Percentiles rank a stretch among this genome's conserved stretches.
phyloP scores from a whole-genome alignment of 2,797 vertebrate species.

The Myiothlypis coronata region DNA sequence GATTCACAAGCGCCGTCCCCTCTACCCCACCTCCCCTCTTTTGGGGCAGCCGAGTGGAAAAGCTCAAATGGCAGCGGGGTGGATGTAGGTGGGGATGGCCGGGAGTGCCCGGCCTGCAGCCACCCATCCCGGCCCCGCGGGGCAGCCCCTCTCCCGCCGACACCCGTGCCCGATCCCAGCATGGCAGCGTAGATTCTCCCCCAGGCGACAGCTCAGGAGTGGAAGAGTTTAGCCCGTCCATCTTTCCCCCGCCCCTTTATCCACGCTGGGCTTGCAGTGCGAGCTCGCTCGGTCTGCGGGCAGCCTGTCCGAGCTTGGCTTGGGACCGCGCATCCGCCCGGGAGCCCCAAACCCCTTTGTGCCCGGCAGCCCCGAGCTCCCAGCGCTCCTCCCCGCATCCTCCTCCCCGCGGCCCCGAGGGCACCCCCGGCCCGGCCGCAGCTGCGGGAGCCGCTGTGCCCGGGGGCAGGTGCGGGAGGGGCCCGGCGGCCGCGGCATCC shows the following conservation, averaged over 20 bases:
- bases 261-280: background rate
- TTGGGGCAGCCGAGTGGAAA: conserved; percentile 64
- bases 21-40: background rate
- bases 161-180: background rate
- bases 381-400: background rate
- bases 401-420: background rate
- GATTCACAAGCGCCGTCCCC: conserved; percentile 41
- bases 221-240: background rate
- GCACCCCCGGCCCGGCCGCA: background rate
- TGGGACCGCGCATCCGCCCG: background rate
- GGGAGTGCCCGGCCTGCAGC: background rate
- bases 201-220: background rate
- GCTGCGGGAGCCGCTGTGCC: background rate
- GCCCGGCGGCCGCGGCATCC: accelerated
- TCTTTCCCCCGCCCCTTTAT: background rate
- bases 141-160: background rate
- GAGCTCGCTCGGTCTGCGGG: background rate
- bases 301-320: background rate
- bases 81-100: background rate
- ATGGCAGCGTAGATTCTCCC: accelerated
- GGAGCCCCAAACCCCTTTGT: background rate
- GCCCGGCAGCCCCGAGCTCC: background rate
- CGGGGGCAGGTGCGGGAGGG: background rate
- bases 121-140: background rate
- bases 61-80: conserved; percentile 36